Base-by-base conservation (phyloP, 2,888 invertebrate genomes). In the Parnassius orleans region DNA sequence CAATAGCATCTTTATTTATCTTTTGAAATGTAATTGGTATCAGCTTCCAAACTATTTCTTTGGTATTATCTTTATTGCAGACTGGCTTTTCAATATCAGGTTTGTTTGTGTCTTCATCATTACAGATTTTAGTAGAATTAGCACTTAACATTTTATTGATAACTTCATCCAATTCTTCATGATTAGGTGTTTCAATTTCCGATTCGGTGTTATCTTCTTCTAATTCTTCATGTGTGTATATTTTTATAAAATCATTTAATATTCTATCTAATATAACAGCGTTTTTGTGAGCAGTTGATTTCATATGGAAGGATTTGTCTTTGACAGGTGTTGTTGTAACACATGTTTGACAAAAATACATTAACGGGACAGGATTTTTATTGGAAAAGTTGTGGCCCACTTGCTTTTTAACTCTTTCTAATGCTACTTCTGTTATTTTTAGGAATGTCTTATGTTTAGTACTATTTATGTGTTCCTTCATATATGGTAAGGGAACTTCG, bases 371-470 rank as follows among this genome's bases (percentile, higher is more conserved):
- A 0, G 33, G n/a, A 11, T 46, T 14, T 48, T 48, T 48, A 1
- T 7, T 2, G 0, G 10, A 10, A n/a, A 51, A 59, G 11, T 41
- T 52, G 9, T 41, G 43, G 14, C 2, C 1, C 54, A 59, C 54
- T 41, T 63, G 59, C 10, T 52, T 63, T 41, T 43, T 58, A 3
- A 59, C 58, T 41, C 63, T 58, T 41, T 59, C 58, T 46, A 63
- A 55, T 0, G 58, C 51, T 3, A 55, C 47, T 41, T 63, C 51
- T 0, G 63, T 14, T 51, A 63, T 63, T 15, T 58, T 63, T 3
- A 43, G 7, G 47, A 47, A 41, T 14, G 50, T 54, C 33, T 47
- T 33, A 14, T 63, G 62, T 50, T 63, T 63, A 2, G 44, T 14
- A 51, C 62, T 63, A 1, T 54, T 24, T 10, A 51, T 12, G 10